Percentiles rank a stretch among this genome's conserved stretches.
These are phyloP conservation scores for Pseudois nayaur DNA, from an alignment of 2,113 vertebrate species.

Conservation along the genomic window DNA sequence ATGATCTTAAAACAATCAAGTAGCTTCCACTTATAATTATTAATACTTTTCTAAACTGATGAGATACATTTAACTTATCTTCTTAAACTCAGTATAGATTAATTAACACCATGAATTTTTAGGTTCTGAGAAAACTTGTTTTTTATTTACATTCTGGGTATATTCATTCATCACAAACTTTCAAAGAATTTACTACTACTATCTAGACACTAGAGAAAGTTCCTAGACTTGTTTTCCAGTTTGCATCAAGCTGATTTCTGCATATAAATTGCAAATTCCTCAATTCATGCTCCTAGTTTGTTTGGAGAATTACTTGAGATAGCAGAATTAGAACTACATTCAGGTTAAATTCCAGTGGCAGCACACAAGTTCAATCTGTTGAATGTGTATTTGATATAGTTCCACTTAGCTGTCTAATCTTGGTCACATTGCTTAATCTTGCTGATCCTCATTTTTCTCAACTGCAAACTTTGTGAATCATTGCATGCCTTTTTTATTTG, in stretches of 20 bases:
- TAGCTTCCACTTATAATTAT: background rate
- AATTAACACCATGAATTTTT: background rate
- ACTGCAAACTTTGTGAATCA: constrained; percentile 33
- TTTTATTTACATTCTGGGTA: background rate
- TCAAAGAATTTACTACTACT: background rate
- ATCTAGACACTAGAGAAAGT: background rate
- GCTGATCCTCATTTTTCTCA: constrained; percentile 32
- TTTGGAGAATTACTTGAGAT: background rate
- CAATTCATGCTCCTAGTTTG: background rate
- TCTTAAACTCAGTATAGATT: background rate
- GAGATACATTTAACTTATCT: background rate
- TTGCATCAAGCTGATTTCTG: background rate
- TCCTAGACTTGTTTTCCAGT: background rate
- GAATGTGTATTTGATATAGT: background rate
- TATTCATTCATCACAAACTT: background rate
- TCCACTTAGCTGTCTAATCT: background rate
- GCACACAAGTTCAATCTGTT: background rate
- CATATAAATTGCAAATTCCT: background rate
- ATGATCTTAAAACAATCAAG: background rate
- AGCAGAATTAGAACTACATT: background rate
- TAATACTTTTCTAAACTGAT: background rate
- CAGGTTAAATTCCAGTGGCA: background rate
- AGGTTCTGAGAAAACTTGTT: background rate
- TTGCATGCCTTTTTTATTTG: background rate
- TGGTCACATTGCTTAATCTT: constrained; percentile 29